Evolutionary conservation across 2,113 vertebrate genomes (phyloP), one percentile per base, ranked within the genome.

Genomic region (Tachysurus fulvidraco): DNA sequence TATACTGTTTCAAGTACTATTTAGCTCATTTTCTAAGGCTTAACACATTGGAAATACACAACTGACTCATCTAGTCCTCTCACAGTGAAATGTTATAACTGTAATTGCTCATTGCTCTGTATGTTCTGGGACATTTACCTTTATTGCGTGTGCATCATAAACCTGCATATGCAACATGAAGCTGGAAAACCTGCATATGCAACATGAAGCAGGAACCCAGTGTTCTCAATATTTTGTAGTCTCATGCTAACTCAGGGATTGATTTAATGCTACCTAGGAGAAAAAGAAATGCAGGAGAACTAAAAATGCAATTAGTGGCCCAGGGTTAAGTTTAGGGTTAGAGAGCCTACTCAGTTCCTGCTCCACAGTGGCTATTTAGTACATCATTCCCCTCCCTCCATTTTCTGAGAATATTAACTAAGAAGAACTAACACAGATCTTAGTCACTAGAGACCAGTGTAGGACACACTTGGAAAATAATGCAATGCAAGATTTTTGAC

Each of bases 231-330:
- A 84, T 84, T 84, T 46, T 46, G 54, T 25, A 74, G 83, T 41
- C 67, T 69, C 83, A 67, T 74, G 54, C 83, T 74, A 54, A 84
- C 41, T 73, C 30, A 36, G 64, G 30, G 54, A 84, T 74, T 84
- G 73, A 84, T 84, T 84, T 84, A 59, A 73, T 74, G 60, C 71
- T 50, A 77, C 69, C 83, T 85, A 41, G 52, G 57, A 85, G 57
- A 64, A 59, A 2, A 85, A 60, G 71, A 85, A 77, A 77, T 77
- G 44, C 50, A 85, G 57, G 17, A 46, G 73, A 77, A 77, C 71
- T 77, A 85, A 85, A 85, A 71, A 85, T 76, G 71, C 71, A 85
- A 85, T 85, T 85, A 85, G 44, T 62, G 71, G 83, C 83, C 16
- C 55, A 64, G 73, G n/a, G 73, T 74, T 50, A 25, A 74, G 25